phyloP scores from a whole-genome alignment of 2,888 invertebrate genomes.

The Heteropelma amictum region DNA sequence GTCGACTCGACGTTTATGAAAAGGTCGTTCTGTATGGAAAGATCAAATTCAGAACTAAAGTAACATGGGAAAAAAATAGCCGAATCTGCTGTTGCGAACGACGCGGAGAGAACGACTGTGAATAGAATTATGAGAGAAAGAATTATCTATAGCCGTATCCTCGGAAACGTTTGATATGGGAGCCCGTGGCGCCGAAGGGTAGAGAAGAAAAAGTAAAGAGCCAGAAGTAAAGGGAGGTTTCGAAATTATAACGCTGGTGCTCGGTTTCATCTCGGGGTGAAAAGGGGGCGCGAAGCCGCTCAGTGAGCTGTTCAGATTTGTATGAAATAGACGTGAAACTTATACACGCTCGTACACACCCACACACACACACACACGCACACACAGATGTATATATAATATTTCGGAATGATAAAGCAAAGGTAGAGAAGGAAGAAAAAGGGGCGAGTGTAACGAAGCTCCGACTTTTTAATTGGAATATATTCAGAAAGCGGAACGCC shows the following conservation, averaged over 20 bases:
- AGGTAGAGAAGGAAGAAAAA: conserved; percentile 62
- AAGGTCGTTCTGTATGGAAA: too few species aligned
- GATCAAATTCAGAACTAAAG: background rate
- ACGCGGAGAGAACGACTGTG: conserved; percentile 19
- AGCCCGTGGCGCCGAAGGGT: conserved; percentile 23
- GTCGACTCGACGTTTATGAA: background rate
- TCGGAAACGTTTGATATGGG: conserved; percentile 1
- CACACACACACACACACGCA: background rate
- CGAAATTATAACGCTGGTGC: conserved; percentile 43
- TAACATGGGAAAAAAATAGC: background rate
- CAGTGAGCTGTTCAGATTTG: conserved; percentile 33
- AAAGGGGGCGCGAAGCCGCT: conserved; percentile 52
- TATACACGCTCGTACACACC: conserved; percentile 8
- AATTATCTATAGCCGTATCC: background rate
- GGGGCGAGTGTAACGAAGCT: conserved; percentile 77
- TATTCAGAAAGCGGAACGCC: conserved; percentile 77
- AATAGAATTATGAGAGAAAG: too few species aligned
- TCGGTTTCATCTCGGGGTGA: conserved; percentile 42
- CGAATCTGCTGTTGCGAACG: conserved; percentile 44
- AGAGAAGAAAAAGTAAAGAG: conserved; percentile 67
- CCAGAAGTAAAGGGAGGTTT: conserved; percentile 66
- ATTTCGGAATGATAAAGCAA: conserved; percentile 52
- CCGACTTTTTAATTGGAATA: conserved; percentile 78
- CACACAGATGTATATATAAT: conserved; percentile 2
- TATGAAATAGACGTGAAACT: conserved; percentile 40